Evolutionary conservation across 2,113 vertebrate genomes (phyloP), one percentile per base, ranked within the genome.

Genomic region (Patagioenas fasciata): DNA sequence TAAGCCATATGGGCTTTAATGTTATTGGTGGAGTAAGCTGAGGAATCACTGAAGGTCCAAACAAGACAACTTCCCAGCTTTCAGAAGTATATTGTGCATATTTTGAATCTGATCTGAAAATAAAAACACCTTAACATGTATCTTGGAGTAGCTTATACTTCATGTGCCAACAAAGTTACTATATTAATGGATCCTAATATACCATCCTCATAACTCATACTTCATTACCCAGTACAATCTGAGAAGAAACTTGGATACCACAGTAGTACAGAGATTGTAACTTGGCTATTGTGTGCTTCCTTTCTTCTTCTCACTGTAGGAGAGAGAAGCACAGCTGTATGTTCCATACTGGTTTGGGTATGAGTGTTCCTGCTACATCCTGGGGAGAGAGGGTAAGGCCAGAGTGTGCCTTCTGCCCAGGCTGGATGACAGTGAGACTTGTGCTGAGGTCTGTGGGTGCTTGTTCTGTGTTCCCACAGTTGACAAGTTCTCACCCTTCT

Each of bases 301-400:
- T 61, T 82, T 86, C 11, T 3, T 15, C 6, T 29, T 32, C 17
- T 61, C 2, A 2, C 54, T 0, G 0, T 21, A 21, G 40, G 4
- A 65, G 28, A 36, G 38, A 70, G 29, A 56, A 80, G 23, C 1
- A 4, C 80, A 56, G 47, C 40, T 67, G 9, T 54, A 12, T 84
- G 51, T 80, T 15, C 38, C 11, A 5, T 15, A 57, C 10, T 38
- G 20, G 28, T 32, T 84, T 67, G 61, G 38, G 28, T 32, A 17
- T 4, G 14, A 64, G 56, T 2, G 9, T 11, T 71, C 69, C 40
- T 83, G 25, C 17, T 29, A 2, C 13, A 1, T 56, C 14, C 28
- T 71, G 19, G 8, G 10, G 25, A 60, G 65, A 69, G 6, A 31
- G n/a, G n/a, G 10, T 48, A 50, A 70, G 38, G n/a, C 13, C 14